Percentiles rank a stretch among this genome's conserved stretches.
Conservation (phyloP, 2,113 vertebrate species). For the Uropsilus gracilis region DNA sequence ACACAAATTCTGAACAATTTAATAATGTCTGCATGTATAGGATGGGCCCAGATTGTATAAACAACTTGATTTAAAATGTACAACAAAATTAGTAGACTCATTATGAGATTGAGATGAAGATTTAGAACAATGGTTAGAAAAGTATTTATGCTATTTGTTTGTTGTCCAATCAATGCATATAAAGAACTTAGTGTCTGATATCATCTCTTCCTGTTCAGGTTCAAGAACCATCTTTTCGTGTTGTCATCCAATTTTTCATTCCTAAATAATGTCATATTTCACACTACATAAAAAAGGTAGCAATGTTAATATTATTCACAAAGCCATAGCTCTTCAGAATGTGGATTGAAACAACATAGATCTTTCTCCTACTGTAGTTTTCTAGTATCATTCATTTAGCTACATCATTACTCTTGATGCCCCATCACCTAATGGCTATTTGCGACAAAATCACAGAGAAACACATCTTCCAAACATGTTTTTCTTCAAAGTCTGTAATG, state of each 20-base stretch:
- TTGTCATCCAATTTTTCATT: not conserved
- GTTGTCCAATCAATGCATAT: not conserved
- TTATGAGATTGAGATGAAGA: not conserved
- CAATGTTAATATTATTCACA: not conserved
- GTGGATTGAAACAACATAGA: not conserved
- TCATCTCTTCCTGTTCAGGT: not conserved
- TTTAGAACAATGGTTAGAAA: not conserved
- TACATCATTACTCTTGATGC: not conserved
- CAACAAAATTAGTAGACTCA: not conserved
- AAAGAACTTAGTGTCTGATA: not conserved
- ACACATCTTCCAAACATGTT: not conserved
- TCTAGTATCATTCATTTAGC: not conserved
- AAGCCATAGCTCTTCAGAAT: not conserved
- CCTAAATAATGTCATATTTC: not conserved
- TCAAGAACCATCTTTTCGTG: not conserved
- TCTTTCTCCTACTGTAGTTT: not conserved
- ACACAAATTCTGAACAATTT: not conserved
- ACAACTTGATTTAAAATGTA: not conserved
- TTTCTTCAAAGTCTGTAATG: not conserved
- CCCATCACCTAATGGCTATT: not conserved
- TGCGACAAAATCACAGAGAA: conserved; percentile 27
- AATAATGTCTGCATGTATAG: not conserved
- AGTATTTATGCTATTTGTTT: not conserved
- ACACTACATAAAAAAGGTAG: not conserved
- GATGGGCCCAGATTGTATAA: not conserved